Evolutionary conservation across 2,113 vertebrate genomes (phyloP).

Genomic region (Cisticola juncidis): DNA sequence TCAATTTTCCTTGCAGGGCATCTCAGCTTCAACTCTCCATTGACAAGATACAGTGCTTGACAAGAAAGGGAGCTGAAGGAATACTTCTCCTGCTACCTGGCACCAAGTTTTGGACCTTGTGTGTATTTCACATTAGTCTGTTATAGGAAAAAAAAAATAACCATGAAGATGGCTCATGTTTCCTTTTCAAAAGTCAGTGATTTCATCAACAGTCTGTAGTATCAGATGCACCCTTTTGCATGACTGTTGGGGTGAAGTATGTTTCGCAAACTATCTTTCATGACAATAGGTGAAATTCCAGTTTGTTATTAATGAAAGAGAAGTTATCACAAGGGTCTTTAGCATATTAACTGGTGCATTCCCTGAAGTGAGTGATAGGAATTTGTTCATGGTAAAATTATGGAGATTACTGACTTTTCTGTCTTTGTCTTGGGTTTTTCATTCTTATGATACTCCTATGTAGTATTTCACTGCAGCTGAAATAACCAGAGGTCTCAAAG

Average conservation of each 20-base stretch:
- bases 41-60: neutral
- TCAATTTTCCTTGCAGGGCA: neutral
- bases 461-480: neutral
- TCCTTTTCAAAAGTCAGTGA: neutral
- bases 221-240: neutral
- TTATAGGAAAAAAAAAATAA: neutral
- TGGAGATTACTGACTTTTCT: neutral
- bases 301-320: neutral
- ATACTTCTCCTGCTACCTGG: neutral
- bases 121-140: neutral
- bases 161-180: neutral
- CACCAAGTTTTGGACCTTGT: neutral
- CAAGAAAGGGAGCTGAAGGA: neutral
- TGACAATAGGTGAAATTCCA: neutral
- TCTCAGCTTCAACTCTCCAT: neutral
- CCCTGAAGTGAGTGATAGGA: neutral
- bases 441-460: neutral
- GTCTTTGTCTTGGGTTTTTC: neutral
- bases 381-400: neutral
- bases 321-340: neutral
- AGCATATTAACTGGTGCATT: neutral
- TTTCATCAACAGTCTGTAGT: neutral
- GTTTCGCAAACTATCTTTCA: neutral
- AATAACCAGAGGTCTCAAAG: neutral
- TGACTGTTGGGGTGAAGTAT: neutral